These are phyloP conservation scores for Caretta caretta DNA, from an alignment of 2,113 vertebrate genomes.

Conservation along the genomic window DNA sequence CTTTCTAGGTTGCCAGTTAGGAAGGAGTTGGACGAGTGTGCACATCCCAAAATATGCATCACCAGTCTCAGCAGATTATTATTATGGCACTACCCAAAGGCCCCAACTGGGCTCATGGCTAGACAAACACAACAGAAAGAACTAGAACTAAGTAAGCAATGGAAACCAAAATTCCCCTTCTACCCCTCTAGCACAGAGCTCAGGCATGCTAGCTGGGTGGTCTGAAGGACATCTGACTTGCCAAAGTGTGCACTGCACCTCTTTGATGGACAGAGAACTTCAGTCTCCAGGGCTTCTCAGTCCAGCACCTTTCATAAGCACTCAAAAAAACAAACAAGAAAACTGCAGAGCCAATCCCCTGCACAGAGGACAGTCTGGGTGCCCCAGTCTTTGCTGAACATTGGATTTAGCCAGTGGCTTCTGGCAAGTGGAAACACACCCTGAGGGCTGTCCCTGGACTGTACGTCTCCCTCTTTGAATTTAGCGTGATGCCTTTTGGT, in stretches of 20 bases:
- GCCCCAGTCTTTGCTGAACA: not conserved
- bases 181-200: not conserved
- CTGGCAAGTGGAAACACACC: conserved; percentile 69
- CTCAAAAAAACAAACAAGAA: not conserved
- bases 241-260: not conserved
- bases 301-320: not conserved
- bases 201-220: not conserved
- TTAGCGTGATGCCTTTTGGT: conserved; percentile 73
- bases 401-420: not conserved
- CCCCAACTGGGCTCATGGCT: conserved; percentile 7
- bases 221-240: not conserved
- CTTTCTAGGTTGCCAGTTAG: not conserved
- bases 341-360: not conserved
- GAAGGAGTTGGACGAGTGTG: conserved; percentile 9
- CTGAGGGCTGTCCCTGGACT: conserved; percentile 67
- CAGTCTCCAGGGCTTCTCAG: not conserved
- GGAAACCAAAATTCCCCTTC: not conserved
- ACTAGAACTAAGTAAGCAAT: rapidly evolving
- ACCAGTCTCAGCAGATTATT: conserved; percentile 42
- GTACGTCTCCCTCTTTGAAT: conserved; percentile 19
- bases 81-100: conserved; percentile 30
- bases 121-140: not conserved
- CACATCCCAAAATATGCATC: conserved; percentile 2
- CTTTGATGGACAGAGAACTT: not conserved
- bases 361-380: not conserved